phyloP scores from a whole-genome alignment of 2,797 vertebrate genomes.

The Poecilia gillii region DNA sequence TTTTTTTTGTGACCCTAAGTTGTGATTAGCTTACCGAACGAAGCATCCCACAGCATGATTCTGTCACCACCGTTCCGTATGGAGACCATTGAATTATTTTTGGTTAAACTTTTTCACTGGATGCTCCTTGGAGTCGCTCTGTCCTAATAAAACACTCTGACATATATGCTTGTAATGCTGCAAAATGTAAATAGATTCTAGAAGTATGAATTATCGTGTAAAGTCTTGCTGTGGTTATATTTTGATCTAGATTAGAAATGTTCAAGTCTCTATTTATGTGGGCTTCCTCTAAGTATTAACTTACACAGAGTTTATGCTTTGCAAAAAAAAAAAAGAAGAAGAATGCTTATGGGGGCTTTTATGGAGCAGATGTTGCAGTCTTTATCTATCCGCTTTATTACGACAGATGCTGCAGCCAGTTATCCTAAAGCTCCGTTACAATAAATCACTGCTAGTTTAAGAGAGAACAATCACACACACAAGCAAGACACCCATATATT shows the following conservation, averaged over 20 bases:
- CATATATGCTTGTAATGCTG: neutral
- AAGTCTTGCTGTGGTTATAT: neutral
- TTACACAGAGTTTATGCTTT: constrained; percentile 33
- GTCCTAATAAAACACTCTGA: neutral
- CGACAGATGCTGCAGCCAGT: constrained; percentile 51
- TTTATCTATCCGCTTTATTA: constrained; percentile 32
- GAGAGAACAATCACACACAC: constrained; percentile 19
- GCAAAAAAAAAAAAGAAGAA: neutral
- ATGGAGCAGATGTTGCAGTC: constrained; percentile 49
- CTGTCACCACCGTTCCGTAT: neutral
- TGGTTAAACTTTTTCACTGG: neutral
- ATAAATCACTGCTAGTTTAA: constrained; percentile 35
- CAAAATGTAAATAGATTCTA: neutral
- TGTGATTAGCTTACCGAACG: neutral
- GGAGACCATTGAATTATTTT: neutral
- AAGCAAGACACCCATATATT: neutral
- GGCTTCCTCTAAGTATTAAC: constrained; percentile 48
- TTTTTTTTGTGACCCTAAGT: neutral
- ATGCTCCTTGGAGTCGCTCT: neutral
- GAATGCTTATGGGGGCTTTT: constrained; percentile 39
- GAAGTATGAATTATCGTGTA: neutral
- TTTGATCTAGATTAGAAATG: constrained; percentile 4
- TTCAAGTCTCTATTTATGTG: neutral
- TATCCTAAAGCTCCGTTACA: constrained; percentile 19
- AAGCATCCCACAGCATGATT: neutral